These are phyloP conservation scores for Anthopleura sola DNA, from an alignment of 64 coral and sea anemone species.

Conservation along the genomic window DNA sequence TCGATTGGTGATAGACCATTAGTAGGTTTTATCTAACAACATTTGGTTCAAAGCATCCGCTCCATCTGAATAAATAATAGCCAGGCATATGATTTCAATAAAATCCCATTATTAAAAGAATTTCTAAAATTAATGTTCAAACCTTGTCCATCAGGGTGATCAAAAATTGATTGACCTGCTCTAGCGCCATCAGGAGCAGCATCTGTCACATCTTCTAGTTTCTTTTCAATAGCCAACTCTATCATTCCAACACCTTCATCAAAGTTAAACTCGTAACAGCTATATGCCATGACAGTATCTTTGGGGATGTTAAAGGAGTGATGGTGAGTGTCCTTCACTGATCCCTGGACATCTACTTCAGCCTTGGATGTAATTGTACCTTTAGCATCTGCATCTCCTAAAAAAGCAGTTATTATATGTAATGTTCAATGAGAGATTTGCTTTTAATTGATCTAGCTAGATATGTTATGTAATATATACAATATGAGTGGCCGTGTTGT, in stretches of 20 bases:
- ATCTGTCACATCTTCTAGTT: slow-evolving; percentile 53
- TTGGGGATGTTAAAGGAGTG: slow-evolving; percentile 69
- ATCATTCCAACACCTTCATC: slow-evolving; percentile 36
- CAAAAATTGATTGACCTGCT: slow-evolving; percentile 13
- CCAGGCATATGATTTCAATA: background rate
- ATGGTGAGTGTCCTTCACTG: slow-evolving; percentile 48
- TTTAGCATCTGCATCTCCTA: slow-evolving; percentile 59
- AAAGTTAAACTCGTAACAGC: slow-evolving; percentile 51
- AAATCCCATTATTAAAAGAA: background rate
- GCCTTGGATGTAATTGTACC: slow-evolving; percentile 33
- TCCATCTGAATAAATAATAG: no score
- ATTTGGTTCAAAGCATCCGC: no score
- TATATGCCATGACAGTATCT: slow-evolving; percentile 72
- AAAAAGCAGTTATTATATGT: background rate
- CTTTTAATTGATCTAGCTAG: no score
- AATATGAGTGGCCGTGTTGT: no score
- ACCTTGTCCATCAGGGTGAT: slow-evolving; percentile 72
- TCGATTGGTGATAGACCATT: no score
- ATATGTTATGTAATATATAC: no score
- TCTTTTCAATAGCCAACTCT: slow-evolving; percentile 55
- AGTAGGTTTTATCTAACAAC: no score
- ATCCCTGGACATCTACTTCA: slow-evolving; percentile 49
- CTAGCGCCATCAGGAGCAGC: background rate
- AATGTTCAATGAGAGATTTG: background rate
- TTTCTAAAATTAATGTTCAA: background rate